Conservation (phyloP, 2,113 vertebrate species). For the Polypterus senegalus region DNA sequence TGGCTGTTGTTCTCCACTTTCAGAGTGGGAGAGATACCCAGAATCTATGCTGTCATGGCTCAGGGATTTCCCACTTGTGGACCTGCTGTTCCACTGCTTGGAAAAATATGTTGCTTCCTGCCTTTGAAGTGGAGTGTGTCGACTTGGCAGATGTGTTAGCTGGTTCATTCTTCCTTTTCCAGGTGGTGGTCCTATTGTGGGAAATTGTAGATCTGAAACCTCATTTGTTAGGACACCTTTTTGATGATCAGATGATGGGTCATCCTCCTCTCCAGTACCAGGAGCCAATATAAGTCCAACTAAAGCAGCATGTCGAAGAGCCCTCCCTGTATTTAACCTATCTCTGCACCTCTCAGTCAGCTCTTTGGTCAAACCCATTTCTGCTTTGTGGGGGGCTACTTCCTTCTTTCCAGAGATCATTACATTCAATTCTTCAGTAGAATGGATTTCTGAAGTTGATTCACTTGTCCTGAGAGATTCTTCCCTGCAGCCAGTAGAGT, state of each 20-base stretch:
- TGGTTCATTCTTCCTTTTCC: constrained; percentile 32
- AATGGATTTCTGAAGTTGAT: constrained; percentile 25
- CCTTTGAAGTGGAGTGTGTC: constrained; percentile 54
- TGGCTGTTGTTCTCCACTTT: constrained; percentile 65
- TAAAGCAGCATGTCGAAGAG: constrained; percentile 20
- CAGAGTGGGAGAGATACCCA: constrained; percentile 74
- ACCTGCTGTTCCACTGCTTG: constrained; percentile 55
- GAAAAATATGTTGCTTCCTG: constrained; percentile 61
- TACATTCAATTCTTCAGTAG: constrained; percentile 23
- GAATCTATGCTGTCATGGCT: constrained; percentile 92
- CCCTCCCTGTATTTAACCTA: constrained; percentile 18
- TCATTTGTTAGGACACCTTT: too few relatives aligned
- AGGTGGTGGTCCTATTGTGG: too few relatives aligned
- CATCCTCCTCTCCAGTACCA: constrained; percentile 21
- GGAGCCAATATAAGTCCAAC: constrained; percentile 19
- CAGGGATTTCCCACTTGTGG: constrained; percentile 57
- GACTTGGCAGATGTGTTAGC: constrained; percentile 23
- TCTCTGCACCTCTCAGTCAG: constrained; percentile 4
- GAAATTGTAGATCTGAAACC: too few relatives aligned
- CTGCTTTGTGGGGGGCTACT: not conserved
- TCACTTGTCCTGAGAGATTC: constrained; percentile 36
- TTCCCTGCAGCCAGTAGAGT: constrained; percentile 38
- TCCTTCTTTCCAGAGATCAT: constrained; percentile 25
- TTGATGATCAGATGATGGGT: not conserved
- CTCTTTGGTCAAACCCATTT: not conserved